Conservation (phyloP, 2,888 invertebrate species). For the Cerceris ruficornis region DNA sequence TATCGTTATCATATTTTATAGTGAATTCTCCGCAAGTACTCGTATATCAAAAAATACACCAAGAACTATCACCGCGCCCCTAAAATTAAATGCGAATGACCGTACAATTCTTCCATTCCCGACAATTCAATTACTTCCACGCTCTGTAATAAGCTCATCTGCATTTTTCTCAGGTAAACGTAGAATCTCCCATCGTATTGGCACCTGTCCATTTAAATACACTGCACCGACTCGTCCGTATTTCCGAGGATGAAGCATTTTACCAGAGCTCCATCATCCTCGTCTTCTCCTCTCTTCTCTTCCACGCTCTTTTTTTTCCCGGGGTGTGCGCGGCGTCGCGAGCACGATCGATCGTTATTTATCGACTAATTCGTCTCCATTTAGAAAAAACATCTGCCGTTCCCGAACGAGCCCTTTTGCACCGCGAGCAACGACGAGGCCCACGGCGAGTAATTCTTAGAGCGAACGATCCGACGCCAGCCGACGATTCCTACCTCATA, state of each 20-base stretch:
- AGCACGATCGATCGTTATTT: slow-evolving; percentile 74
- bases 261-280: background rate
- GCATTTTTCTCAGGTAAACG: too few relatives aligned
- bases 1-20: too few relatives aligned
- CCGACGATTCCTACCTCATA: slow-evolving; percentile 80
- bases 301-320: background rate
- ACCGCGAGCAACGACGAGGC: slow-evolving; percentile 69
- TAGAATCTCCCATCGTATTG: background rate
- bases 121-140: too few relatives aligned
- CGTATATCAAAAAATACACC: too few relatives aligned
- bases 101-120: too few relatives aligned
- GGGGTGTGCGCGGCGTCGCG: slow-evolving; percentile 37
- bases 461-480: slow-evolving; percentile 65
- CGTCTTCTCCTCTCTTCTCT: background rate
- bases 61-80: too few relatives aligned
- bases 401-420: slow-evolving; percentile 58
- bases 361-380: slow-evolving; percentile 78
- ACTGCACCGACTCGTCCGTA: background rate
- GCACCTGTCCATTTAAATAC: background rate
- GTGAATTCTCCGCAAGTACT: too few relatives aligned
- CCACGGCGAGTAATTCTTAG: slow-evolving; percentile 71
- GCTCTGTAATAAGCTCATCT: too few relatives aligned
- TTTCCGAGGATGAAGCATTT: background rate
- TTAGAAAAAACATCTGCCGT: slow-evolving; percentile 77
- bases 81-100: too few relatives aligned